Conservation (phyloP, 2,797 vertebrate species). For the Xenentodon cancila region DNA sequence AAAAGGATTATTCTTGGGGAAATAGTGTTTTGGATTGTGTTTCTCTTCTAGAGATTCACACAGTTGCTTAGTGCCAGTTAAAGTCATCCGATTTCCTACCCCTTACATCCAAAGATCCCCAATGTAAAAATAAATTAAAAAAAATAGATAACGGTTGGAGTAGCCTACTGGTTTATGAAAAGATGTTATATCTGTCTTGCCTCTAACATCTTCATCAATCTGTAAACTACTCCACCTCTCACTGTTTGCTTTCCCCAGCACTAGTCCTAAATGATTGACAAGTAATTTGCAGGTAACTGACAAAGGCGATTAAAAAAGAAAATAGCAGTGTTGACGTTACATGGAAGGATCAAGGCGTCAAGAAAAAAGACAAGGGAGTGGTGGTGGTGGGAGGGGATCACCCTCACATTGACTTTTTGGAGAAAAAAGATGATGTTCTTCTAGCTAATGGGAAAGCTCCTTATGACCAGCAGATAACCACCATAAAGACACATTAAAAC, state of each 20-base stretch:
- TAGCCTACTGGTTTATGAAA: background rate
- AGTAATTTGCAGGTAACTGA: slow-evolving; percentile 61
- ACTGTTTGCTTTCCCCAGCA: slow-evolving; percentile 3
- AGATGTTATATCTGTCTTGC: slow-evolving; percentile 9
- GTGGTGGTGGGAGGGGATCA: background rate
- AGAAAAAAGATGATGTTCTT: slow-evolving; percentile 23
- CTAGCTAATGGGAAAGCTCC: slow-evolving; percentile 46
- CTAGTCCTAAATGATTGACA: slow-evolving; percentile 50
- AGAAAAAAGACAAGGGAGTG: background rate
- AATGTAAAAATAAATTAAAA: background rate
- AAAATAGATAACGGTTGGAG: background rate
- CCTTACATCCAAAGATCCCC: slow-evolving; percentile 10
- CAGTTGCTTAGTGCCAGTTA: slow-evolving; percentile 14
- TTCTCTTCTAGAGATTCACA: slow-evolving; percentile 34
- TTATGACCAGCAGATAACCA: slow-evolving; percentile 53
- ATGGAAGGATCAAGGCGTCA: slow-evolving; percentile 37
- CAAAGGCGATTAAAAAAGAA: slow-evolving; percentile 34
- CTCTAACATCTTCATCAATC: slow-evolving; percentile 20
- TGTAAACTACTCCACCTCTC: too few species aligned
- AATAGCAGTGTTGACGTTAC: slow-evolving; percentile 51
- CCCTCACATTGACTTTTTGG: slow-evolving; percentile 45
- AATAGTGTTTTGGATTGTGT: slow-evolving; percentile 40
- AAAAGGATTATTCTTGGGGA: slow-evolving; percentile 49
- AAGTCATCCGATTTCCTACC: slow-evolving; percentile 22
- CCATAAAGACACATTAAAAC: slow-evolving; percentile 36